A percentile compares a stretch with the other conserved stretches of the same genome.
phyloP scores from a whole-genome alignment of 2,888 invertebrate species.

The Crioceris asparagi region DNA sequence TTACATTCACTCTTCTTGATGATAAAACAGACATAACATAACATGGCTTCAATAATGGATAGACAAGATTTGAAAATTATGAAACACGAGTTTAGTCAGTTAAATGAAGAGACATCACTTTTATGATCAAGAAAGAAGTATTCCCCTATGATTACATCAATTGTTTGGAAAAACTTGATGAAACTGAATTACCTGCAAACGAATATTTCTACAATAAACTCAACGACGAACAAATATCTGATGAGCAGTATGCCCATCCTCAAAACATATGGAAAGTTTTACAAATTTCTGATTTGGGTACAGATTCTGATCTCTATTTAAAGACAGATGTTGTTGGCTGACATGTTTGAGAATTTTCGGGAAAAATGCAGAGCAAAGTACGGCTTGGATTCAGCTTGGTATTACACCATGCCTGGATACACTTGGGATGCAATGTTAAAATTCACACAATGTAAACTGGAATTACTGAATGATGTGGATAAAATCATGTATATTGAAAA shows the following conservation, averaged over 20 bases:
- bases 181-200: constrained; percentile 15
- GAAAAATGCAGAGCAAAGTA: not conserved
- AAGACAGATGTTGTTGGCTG: constrained; percentile 9
- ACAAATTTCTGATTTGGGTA: constrained; percentile 20
- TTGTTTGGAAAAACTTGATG: constrained; percentile 13
- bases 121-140: no score
- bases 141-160: constrained; percentile 27
- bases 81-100: no score
- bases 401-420: constrained; percentile 6
- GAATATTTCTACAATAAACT: constrained; percentile 19
- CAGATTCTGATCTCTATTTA: constrained; percentile 22
- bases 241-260: constrained; percentile 25
- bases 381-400: constrained; percentile 6
- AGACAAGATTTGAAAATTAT: no score
- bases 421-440: constrained; percentile 13
- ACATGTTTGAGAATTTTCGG: constrained; percentile 1
- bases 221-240: constrained; percentile 15
- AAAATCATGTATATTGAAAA: constrained; percentile 15
- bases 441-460: constrained; percentile 20
- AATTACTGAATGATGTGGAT: constrained; percentile 21
- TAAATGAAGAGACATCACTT: no score
- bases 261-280: constrained; percentile 24
- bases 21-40: no score
- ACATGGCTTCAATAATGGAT: no score
- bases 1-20: no score